phyloP scores from a whole-genome alignment of 2,888 invertebrate genomes.

The Agrotis exclamationis region DNA sequence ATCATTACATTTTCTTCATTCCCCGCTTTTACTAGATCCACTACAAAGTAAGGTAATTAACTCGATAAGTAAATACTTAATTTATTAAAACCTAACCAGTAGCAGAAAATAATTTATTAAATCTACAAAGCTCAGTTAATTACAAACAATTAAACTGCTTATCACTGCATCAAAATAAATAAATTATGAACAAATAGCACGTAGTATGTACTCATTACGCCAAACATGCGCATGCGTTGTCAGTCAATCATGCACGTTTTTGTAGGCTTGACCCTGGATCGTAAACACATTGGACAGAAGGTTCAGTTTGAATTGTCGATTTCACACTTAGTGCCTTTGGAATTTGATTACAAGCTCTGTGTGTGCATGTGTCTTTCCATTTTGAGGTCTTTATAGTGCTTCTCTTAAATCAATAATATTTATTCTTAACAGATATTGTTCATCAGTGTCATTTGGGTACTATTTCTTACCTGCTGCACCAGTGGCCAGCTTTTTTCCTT shows the following conservation, averaged over 20 bases:
- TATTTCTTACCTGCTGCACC: no score
- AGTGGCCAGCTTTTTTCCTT: no score
- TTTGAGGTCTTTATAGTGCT: no score
- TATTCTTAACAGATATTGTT: no score
- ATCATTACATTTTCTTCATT: no score
- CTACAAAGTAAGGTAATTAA: background rate
- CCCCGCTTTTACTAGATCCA: no score
- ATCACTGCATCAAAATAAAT: slow-evolving; percentile 28
- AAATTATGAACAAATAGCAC: slow-evolving; percentile 36
- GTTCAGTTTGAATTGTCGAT: background rate
- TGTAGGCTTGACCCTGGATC: slow-evolving; percentile 31
- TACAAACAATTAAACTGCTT: background rate
- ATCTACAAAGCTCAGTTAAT: slow-evolving; percentile 9
- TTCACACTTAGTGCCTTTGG: background rate
- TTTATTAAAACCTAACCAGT: background rate
- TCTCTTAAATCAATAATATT: no score
- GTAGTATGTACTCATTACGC: slow-evolving; percentile 37
- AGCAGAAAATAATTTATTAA: background rate
- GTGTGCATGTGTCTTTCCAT: no score
- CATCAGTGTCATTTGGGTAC: no score
- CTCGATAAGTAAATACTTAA: background rate
- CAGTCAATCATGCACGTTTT: slow-evolving; percentile 60
- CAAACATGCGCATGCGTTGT: slow-evolving; percentile 47
- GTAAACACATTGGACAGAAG: slow-evolving; percentile 11
- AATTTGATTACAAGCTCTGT: no score